Evolutionary conservation across 2,797 vertebrate species (phyloP).

Genomic region (Phylloscopus collybita): DNA sequence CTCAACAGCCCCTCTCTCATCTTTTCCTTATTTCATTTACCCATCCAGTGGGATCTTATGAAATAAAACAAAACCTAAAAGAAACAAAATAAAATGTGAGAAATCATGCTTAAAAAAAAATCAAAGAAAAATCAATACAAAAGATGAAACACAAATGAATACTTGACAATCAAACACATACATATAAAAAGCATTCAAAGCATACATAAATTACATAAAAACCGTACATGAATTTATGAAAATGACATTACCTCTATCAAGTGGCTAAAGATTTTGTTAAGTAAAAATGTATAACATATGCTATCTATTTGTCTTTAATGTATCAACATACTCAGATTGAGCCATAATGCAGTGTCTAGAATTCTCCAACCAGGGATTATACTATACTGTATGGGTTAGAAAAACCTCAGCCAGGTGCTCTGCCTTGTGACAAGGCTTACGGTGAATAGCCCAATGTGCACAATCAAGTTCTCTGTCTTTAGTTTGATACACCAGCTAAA

Average conservation of each 20-base stretch:
- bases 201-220: constrained; percentile 42
- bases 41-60: constrained; percentile 96
- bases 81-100: constrained; percentile 86
- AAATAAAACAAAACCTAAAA: constrained; percentile 99
- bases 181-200: constrained; percentile 62
- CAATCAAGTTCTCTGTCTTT: neutral
- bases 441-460: neutral
- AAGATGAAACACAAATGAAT: constrained; percentile 64
- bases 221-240: constrained; percentile 1
- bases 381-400: neutral
- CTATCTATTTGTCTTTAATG: neutral
- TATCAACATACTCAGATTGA: neutral
- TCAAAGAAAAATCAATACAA: constrained; percentile 73
- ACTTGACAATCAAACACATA: constrained; percentile 52
- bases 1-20: constrained; percentile 79
- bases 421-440: neutral
- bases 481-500: neutral
- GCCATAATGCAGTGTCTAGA: neutral
- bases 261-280: neutral
- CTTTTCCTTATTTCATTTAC: constrained; percentile 88
- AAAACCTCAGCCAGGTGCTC: neutral
- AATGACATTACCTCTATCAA: constrained; percentile 18
- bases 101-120: constrained; percentile 75
- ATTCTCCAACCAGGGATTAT: neutral
- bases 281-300: neutral